Evolutionary conservation across 1,140 invertebrate genomes (phyloP), one percentile per base, ranked within the genome.

Genomic region (Diachasma alloeum): DNA sequence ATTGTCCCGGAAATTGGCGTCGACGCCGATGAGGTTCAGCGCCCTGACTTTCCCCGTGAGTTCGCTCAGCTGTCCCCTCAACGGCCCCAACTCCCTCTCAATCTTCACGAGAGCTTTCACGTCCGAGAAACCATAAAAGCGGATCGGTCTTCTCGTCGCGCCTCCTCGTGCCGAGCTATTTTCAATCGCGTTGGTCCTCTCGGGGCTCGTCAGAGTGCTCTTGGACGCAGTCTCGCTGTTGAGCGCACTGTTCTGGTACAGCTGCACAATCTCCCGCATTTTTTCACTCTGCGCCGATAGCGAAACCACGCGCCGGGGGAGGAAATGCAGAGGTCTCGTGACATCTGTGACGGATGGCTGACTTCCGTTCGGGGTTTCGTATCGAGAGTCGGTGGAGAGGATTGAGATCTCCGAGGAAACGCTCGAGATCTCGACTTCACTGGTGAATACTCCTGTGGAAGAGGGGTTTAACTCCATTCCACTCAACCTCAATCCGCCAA

Each of bases 301-400:
- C 10, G 59, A 63, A 4, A 63, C 59, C 10, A 63, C 59, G 0
- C 59, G 19, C 10, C 59, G 59, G 6, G 59, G 59, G 15, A 26
- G 15, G 6, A 63, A 63, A 31, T 63, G 5, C 22, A 19, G 4
- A 17, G 24, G 31, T 24, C 11, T 59, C 11, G 48, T 63, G 44
- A 44, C n/a, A 15, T 76, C 19, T 56, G n/a, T 22, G 1, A 0
- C 5, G 56, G 39, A 53, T 31, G 19, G 26, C 31, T 17, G 68
- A 5, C 82, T 81, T 24, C 84, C 82, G 72, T 81, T 84, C 8
- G 83, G 82, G 15, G 83, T 84, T 48, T 84, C 80, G 68, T 84
- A 84, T 44, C 82, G 68, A 9, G 66, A 73, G 44, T 76, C 63
- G 1, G n/a, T 19, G 1, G 48, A 56, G n/a, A 31, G 31, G 31